These are phyloP conservation scores for Poecilia velifera DNA, from an alignment of 2,797 vertebrate genomes.

Conservation along the genomic window DNA sequence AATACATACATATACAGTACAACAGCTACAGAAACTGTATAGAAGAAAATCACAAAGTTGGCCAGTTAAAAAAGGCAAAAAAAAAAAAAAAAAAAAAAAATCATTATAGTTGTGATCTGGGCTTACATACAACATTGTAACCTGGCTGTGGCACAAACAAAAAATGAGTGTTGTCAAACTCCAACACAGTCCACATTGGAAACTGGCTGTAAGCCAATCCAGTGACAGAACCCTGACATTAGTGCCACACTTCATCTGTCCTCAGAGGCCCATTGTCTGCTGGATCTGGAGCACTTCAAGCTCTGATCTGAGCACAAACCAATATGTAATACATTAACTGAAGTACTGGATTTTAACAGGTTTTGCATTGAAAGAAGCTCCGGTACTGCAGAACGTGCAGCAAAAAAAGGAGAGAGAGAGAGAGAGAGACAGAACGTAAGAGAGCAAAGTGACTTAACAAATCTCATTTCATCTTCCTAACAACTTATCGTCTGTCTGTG, in stretches of 20 bases:
- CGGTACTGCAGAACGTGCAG: neutral
- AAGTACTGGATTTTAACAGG: constrained; percentile 2
- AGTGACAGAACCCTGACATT: constrained; percentile 72
- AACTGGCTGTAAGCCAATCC: constrained; percentile 65
- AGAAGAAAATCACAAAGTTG: neutral
- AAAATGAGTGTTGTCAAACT: constrained; percentile 58
- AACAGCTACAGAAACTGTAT: neutral
- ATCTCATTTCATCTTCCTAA: constrained; percentile 32
- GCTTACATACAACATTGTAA: constrained; percentile 37
- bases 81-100: constrained; percentile 7
- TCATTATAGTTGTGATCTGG: constrained; percentile 53
- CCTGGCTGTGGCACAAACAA: constrained; percentile 56
- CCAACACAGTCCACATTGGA: constrained; percentile 59
- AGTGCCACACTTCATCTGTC: constrained; percentile 66
- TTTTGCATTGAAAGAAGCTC: constrained; percentile 12
- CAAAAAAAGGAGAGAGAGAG: neutral
- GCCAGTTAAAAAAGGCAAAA: constrained; percentile 4
- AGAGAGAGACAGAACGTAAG: neutral
- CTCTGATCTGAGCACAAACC: constrained; percentile 38
- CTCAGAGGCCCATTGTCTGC: constrained; percentile 65
- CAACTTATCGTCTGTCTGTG: constrained; percentile 41
- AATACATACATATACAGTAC: neutral
- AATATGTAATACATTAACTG: constrained; percentile 25
- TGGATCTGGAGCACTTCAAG: constrained; percentile 34
- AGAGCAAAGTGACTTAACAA: constrained; percentile 27